phyloP scores from a whole-genome alignment of 2,888 invertebrate species.

The Erebia aethiops region DNA sequence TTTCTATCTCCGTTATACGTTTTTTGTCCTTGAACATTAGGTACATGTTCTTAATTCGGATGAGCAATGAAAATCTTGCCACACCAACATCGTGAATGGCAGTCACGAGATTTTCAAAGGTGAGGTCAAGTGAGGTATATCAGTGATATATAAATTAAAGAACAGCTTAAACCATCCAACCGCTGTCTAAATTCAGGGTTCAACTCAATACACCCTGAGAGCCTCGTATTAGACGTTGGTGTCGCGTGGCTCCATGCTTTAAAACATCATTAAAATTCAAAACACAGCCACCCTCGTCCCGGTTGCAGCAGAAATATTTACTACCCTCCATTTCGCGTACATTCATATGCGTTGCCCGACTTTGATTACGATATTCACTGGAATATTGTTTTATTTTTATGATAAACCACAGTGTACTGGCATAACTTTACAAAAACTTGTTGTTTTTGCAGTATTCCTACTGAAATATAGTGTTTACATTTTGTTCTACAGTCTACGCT shows the following conservation, averaged over 20 bases:
- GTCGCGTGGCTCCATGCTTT: constrained; percentile 48
- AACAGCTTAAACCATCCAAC: constrained; percentile 35
- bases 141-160: not conserved
- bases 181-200: constrained; percentile 70
- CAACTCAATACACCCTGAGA: constrained; percentile 71
- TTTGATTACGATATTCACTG: constrained; percentile 25
- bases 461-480: no score
- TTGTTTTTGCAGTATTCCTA: no score
- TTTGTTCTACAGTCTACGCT: no score
- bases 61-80: no score
- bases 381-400: constrained; percentile 15
- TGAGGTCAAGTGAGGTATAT: no score
- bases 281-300: constrained; percentile 48
- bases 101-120: no score
- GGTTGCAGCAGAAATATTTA: constrained; percentile 32
- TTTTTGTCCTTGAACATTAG: no score
- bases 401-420: not conserved
- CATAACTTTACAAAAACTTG: not conserved
- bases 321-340: constrained; percentile 29
- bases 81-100: no score
- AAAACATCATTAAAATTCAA: constrained; percentile 70
- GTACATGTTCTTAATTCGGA: no score
- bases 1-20: no score
- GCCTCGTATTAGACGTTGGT: constrained; percentile 59
- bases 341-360: constrained; percentile 27